Evolutionary conservation across 2,113 vertebrate species (phyloP), one percentile per base, ranked within the genome.

Genomic region (Oreochromis aureus): DNA sequence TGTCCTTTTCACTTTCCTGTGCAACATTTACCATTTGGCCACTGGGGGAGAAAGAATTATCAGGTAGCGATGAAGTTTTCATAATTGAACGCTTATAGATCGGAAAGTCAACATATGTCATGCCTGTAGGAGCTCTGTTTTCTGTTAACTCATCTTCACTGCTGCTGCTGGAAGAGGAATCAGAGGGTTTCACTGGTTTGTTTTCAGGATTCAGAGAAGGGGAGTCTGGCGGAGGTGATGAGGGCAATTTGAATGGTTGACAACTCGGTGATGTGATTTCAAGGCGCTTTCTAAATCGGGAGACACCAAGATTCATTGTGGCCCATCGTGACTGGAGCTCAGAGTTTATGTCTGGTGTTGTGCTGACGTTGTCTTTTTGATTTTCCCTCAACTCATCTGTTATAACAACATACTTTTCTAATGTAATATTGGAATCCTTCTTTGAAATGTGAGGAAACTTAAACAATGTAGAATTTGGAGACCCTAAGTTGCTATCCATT

Each of bases 1-100:
- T 83, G 11, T 73, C 41, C 24, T 13, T 59, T 7, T 53, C 24
- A 76, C 12, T 24, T n/a, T 82, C 13, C 15, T 61, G 76, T 78
- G 19, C 27, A 85, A 56, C 41, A 48, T n/a, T 59, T 44, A 55
- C 7, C 2, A 66, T 83, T 51, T 83, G 89, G 54, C n/a, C 86
- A 53, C 51, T 88, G 11, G 66, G 22, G 39, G 88, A 69, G 11
- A 34, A 79, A 53, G 80, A 85, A 66, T 53, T 32, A 19, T 51
- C 34, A 12, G 79, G 5, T 15, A 15, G 54, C 2, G 46, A 79
- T 15, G 44, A 83, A 19, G 83, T 1, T 85, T 93, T 94, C 9
- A 96, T 90, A 54, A 94, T 94, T 32, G 79, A 63, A 41, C 88
- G 94, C 39, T 93, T 93, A 51, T 95, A 95, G 27, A 93, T 89